Percentiles rank a stretch among this genome's conserved stretches.
Evolutionary conservation across 2,888 invertebrate species (phyloP).

Genomic region (Chymomyza amoena): DNA sequence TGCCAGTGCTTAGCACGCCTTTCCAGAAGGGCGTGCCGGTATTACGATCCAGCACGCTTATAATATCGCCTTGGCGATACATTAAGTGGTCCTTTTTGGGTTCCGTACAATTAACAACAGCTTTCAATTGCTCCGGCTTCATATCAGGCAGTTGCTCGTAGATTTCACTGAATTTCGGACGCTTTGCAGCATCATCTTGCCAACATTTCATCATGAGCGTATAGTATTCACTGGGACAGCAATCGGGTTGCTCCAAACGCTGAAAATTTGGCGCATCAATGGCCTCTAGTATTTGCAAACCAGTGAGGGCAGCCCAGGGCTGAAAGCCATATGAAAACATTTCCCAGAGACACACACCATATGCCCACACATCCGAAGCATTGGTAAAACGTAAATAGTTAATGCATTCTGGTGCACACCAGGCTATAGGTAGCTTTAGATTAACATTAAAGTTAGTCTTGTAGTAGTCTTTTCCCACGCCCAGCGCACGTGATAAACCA

Average conservation of each 20-base stretch:
- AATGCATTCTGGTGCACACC: slow-evolving; percentile 99
- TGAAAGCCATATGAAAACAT: slow-evolving; percentile 99
- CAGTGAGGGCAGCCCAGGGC: slow-evolving; percentile 97
- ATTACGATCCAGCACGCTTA: slow-evolving; percentile 93
- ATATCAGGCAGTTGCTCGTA: slow-evolving; percentile 88
- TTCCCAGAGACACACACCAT: slow-evolving; percentile 99
- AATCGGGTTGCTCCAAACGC: slow-evolving; percentile 94
- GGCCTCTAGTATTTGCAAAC: slow-evolving; percentile 95
- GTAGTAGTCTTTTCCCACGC: slow-evolving; percentile 99
- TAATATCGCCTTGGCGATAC: slow-evolving; percentile 92
- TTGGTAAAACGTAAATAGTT: slow-evolving; percentile 97
- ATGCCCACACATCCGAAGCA: slow-evolving; percentile 98
- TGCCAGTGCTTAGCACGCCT: slow-evolving; percentile 92
- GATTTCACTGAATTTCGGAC: slow-evolving; percentile 95
- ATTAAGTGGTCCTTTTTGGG: slow-evolving; percentile 86
- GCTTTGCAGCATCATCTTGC: slow-evolving; percentile 92
- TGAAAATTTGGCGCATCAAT: slow-evolving; percentile 95
- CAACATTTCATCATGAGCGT: slow-evolving; percentile 96
- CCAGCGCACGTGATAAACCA: slow-evolving; percentile 95
- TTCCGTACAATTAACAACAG: slow-evolving; percentile 81
- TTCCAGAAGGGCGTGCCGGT: slow-evolving; percentile 90
- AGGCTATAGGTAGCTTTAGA: slow-evolving; percentile 97
- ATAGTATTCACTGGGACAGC: slow-evolving; percentile 96
- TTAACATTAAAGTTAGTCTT: slow-evolving; percentile 99
- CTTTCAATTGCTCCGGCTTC: slow-evolving; percentile 95